A percentile compares a stretch with the other conserved stretches of the same genome.
Conservation (phyloP, 2,113 vertebrate genomes). For the Dasyurus viverrinus region DNA sequence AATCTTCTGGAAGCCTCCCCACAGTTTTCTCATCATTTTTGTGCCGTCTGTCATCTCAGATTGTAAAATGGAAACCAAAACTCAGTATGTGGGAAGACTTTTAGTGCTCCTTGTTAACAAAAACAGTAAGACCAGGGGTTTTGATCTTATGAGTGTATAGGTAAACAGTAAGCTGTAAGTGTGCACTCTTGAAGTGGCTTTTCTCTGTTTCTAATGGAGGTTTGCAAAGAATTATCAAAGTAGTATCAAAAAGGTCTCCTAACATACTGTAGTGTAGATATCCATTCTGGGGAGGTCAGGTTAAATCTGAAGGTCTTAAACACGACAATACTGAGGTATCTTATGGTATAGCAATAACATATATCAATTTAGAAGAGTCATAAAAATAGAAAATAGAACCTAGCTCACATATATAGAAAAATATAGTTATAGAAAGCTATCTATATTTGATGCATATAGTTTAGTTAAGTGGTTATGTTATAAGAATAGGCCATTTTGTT, state of each 20-base stretch:
- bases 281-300: conserved; percentile 86
- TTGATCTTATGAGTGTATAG: conserved; percentile 89
- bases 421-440: conserved; percentile 16
- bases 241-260: conserved; percentile 85
- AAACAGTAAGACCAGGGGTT: conserved; percentile 90
- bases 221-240: conserved; percentile 88
- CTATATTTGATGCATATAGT: conserved; percentile 54
- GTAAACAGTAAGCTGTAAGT: conserved; percentile 90
- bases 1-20: conserved; percentile 99
- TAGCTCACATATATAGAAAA: neutral
- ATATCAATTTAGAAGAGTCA: conserved; percentile 72
- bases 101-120: conserved; percentile 92
- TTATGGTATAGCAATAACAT: conserved; percentile 73
- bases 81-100: conserved; percentile 94
- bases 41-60: conserved; percentile 95
- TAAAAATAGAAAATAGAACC: conserved; percentile 72
- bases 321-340: conserved; percentile 70
- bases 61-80: conserved; percentile 95
- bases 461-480: conserved; percentile 57
- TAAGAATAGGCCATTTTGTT: conserved; percentile 45
- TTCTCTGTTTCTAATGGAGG: conserved; percentile 87
- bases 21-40: conserved; percentile 99
- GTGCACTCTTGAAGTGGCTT: conserved; percentile 87
- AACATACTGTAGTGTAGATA: conserved; percentile 82
- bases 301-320: conserved; percentile 84